phyloP scores from a whole-genome alignment of 2,888 invertebrate genomes.

The Exocentrus adspersus region DNA sequence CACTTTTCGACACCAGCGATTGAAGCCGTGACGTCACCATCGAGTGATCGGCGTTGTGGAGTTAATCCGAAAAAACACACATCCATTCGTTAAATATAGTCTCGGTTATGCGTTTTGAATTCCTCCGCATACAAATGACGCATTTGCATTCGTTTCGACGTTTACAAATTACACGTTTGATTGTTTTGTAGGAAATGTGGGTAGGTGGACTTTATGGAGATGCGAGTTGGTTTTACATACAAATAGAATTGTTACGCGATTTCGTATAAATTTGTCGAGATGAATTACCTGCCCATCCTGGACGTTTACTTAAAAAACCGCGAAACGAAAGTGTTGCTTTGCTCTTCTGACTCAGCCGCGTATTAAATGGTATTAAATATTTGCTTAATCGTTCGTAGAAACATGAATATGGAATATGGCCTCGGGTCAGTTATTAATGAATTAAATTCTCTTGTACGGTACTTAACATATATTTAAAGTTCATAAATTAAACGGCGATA shows the following conservation, averaged over 20 bases:
- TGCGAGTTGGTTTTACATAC: slow-evolving; percentile 34
- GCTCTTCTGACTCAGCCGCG: slow-evolving; percentile 2
- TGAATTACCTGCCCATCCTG: slow-evolving; percentile 21
- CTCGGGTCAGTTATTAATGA: not conserved
- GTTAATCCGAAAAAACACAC: slow-evolving; percentile 8
- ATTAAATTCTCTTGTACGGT: slow-evolving; percentile 5
- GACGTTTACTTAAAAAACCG: slow-evolving; percentile 7
- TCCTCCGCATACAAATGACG: slow-evolving; percentile 47
- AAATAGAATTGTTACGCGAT: slow-evolving; percentile 28
- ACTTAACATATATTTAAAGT: slow-evolving; percentile 3
- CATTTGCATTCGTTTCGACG: slow-evolving; percentile 47
- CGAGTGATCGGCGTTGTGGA: not conserved
- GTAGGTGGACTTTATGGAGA: slow-evolving; percentile 36
- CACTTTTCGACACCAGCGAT: too few species aligned
- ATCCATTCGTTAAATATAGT: slow-evolving; percentile 35
- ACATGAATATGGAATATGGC: slow-evolving; percentile 6
- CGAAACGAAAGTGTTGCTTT: slow-evolving; percentile 21
- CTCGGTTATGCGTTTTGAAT: slow-evolving; percentile 41
- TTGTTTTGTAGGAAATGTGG: slow-evolving; percentile 46
- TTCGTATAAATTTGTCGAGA: slow-evolving; percentile 26
- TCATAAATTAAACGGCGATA: not conserved
- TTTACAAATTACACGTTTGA: slow-evolving; percentile 49
- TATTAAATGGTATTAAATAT: slow-evolving; percentile 14
- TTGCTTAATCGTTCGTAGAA: slow-evolving; percentile 9
- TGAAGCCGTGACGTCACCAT: too few species aligned